phyloP scores from a whole-genome alignment of 1,140 invertebrate genomes.

The Phortica variegata region DNA sequence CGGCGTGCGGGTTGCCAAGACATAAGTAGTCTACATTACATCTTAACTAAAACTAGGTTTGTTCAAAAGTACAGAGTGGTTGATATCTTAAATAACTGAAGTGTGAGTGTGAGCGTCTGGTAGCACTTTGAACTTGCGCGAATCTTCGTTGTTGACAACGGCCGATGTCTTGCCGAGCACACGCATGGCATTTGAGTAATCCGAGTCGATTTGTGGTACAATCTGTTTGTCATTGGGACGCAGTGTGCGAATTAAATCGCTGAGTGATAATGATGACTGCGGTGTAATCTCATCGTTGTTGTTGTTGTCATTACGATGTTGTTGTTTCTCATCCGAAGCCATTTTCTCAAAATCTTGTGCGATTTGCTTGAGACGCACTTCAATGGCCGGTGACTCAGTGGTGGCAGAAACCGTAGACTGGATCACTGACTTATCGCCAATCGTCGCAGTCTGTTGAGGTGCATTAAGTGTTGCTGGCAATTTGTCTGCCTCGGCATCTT shows the following conservation, averaged over 20 bases:
- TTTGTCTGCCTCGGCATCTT: background rate
- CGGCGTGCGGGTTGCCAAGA: too few species aligned
- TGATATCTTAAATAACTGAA: slow-evolving; percentile 1
- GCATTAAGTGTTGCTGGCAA: slow-evolving; percentile 18
- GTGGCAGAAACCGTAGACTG: slow-evolving; percentile 16
- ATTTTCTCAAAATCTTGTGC: slow-evolving; percentile 55
- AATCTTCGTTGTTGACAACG: slow-evolving; percentile 32
- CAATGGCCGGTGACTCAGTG: slow-evolving; percentile 47
- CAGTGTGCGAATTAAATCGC: slow-evolving; percentile 52
- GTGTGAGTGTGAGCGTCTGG: slow-evolving; percentile 18
- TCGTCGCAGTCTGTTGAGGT: background rate
- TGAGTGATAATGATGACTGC: slow-evolving; percentile 50
- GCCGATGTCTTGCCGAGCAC: slow-evolving; percentile 52
- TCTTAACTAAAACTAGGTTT: too few species aligned
- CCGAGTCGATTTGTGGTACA: slow-evolving; percentile 55
- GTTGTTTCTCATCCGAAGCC: slow-evolving; percentile 38
- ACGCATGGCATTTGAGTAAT: slow-evolving; percentile 56
- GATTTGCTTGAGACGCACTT: slow-evolving; percentile 53
- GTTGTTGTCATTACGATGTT: slow-evolving; percentile 11
- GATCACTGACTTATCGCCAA: background rate
- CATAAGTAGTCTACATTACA: too few species aligned
- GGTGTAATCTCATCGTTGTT: slow-evolving; percentile 43
- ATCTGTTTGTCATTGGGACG: slow-evolving; percentile 56
- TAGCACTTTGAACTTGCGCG: slow-evolving; percentile 25
- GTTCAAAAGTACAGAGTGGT: too few species aligned